Base-by-base conservation (phyloP, 2,113 vertebrate genomes). In the Entosphenus tridentatus region DNA sequence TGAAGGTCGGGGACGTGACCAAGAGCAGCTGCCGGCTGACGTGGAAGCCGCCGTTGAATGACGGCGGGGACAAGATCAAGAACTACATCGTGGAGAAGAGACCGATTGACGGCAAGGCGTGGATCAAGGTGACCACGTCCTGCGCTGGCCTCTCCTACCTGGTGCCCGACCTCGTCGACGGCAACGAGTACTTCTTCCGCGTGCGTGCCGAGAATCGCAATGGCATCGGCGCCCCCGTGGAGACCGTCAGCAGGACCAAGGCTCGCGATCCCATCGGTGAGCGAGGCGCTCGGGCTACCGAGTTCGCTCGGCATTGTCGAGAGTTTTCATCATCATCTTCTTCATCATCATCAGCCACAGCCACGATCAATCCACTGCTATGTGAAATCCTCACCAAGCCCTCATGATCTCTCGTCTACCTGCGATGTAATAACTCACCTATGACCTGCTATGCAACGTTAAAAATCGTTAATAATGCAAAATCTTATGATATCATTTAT, bases 1-100 rank as follows among this genome's bases (percentile, higher is more conserved):
- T 96, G 70, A 98, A 93, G 83, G 82, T 98, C 67, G 88, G 82
- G 70, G 93, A 98, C 62, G 79, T 98, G 69, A 91, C 92, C 17
- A 84, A 89, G 70, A 81, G 90, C 55, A 93, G 85, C 65, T 96
- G 92, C 75, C 83, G 82, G 78, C 87, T 98, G 73, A 80, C 84
- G 65, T 98, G 93, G 93, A 96, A 89, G 76, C 82, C 88, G 74
- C 93, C 93, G 70, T 86, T 84, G 14, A 82, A 85, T 67, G 93
- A 98, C 56, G 93, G 93, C 72, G 93, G 93, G 73, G 87, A 95
- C 57, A 83, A 86, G 75, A 85, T 98, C 72, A 92, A 86, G 80
- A 89, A 88, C 76, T 98, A 98, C 74, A 89, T 86, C 69, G 83
- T 98, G 16, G 93, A 98, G 77, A 90, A 88, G 78, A 96, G 85